Evolutionary conservation across 2,797 vertebrate genomes (phyloP).

Genomic region (Molossus molossus): DNA sequence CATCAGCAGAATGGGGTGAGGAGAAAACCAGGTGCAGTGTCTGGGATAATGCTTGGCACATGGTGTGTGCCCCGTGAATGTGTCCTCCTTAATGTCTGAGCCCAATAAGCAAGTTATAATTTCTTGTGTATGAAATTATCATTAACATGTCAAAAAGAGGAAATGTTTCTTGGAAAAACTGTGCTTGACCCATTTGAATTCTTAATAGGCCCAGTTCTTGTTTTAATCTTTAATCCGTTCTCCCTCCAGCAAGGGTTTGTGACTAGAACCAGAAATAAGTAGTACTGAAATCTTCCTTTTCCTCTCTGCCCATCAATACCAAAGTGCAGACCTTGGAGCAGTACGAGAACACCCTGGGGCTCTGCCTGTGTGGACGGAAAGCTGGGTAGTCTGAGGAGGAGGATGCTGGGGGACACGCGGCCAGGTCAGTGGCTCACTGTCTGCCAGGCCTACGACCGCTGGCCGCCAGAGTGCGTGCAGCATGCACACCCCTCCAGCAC

Average conservation of each 20-base stretch:
- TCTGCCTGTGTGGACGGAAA: no score
- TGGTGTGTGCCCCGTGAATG: neutral
- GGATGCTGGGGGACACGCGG: neutral
- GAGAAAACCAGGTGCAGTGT: neutral
- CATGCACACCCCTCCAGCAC: neutral
- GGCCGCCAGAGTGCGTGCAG: neutral
- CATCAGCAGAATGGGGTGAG: neutral
- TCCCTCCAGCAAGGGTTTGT: neutral
- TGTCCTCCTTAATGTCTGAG: neutral
- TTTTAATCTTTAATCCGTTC: neutral
- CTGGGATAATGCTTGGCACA: neutral
- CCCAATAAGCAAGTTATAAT: neutral
- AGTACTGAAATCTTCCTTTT: neutral
- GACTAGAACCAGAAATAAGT: neutral
- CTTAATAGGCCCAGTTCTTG: neutral
- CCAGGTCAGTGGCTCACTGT: neutral
- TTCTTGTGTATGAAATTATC: neutral
- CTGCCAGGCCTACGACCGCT: no score
- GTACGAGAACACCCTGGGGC: neutral
- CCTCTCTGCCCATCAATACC: neutral
- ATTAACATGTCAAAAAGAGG: neutral
- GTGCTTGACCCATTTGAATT: neutral
- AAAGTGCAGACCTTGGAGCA: neutral
- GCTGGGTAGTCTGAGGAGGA: neutral
- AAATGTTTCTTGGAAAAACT: slow-evolving; percentile 12